phyloP scores from a whole-genome alignment of 23 tunicate genomes.

The Pegea sp. region DNA sequence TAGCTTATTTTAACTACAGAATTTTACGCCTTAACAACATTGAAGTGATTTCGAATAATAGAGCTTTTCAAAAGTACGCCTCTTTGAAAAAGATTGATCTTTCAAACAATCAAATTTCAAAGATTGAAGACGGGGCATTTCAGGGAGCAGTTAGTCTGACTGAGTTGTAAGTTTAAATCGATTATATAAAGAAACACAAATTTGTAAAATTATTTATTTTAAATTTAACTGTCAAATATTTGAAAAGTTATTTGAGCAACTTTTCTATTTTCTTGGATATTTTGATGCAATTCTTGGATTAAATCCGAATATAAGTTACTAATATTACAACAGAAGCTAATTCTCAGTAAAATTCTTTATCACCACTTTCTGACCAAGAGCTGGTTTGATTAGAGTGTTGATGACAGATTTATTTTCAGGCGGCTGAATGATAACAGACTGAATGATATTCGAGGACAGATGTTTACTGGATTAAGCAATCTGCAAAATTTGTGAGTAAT shows the following conservation, averaged over 20 bases:
- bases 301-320: too few relatives aligned
- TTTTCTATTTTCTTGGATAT: too few relatives aligned
- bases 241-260: too few relatives aligned
- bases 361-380: too few relatives aligned
- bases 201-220: too few relatives aligned
- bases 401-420: too few relatives aligned
- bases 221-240: too few relatives aligned
- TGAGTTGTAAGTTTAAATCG: conserved; percentile 18
- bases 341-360: too few relatives aligned
- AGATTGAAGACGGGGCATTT: conserved; percentile 38
- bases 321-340: too few relatives aligned
- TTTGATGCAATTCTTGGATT: too few relatives aligned
- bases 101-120: conserved; percentile 18
- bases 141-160: conserved; percentile 18
- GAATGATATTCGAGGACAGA: conserved; percentile 8
- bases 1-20: background rate
- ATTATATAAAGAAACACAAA: background rate
- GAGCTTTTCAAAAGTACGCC: conserved; percentile 5
- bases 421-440: conserved; percentile 24
- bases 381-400: too few relatives aligned
- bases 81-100: conserved; percentile 35
- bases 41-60: conserved; percentile 3
- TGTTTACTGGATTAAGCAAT: conserved; percentile 28
- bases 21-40: conserved; percentile 19
- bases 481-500: conserved; percentile 28